These are phyloP conservation scores for Drosophila insularis DNA, from an alignment of 1,140 invertebrate genomes.

Conservation along the genomic window DNA sequence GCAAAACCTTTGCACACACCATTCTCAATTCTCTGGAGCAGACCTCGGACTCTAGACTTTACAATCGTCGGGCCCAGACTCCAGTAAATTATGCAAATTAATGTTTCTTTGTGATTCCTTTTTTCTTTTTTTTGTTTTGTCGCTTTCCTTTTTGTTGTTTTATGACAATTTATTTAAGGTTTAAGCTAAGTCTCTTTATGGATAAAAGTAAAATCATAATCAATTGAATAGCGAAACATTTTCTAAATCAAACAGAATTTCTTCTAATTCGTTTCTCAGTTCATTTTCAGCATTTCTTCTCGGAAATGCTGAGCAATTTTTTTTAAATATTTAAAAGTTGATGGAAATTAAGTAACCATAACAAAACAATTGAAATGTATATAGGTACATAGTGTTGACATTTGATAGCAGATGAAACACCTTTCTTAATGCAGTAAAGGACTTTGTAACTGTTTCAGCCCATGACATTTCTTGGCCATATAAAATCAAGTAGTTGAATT, in stretches of 20 bases:
- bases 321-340: no score
- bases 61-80: constrained; percentile 30
- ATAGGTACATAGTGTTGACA: no score
- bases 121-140: constrained; percentile 1
- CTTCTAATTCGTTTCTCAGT: not conserved
- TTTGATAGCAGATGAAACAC: no score
- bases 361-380: no score
- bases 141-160: constrained; percentile 8
- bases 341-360: no score
- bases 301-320: not conserved
- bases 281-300: not conserved
- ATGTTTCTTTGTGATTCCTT: constrained; percentile 71
- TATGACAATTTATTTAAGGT: constrained; percentile 22
- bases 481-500: no score
- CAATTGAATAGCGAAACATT: not conserved
- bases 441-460: no score
- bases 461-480: no score
- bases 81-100: constrained; percentile 76
- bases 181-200: constrained; percentile 4
- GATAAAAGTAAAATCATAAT: not conserved
- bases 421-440: no score
- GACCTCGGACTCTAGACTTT: constrained; percentile 29
- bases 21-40: constrained; percentile 30
- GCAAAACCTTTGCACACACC: constrained; percentile 26
- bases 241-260: no score